Conservation (phyloP, 2,797 vertebrate species). For the Lerista edwardsae region DNA sequence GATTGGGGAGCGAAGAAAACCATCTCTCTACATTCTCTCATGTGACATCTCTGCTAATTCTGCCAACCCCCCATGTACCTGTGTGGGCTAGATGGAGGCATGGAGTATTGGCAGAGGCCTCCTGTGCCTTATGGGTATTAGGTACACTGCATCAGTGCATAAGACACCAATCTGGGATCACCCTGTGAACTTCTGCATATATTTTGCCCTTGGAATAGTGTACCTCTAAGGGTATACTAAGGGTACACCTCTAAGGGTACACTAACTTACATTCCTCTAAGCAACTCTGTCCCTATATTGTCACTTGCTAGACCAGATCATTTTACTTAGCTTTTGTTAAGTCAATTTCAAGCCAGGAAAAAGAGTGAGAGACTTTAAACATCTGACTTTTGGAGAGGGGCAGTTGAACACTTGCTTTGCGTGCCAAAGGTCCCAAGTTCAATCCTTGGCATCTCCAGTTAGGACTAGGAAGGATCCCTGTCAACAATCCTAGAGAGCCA, state of each 20-base stretch:
- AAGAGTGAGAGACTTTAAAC: too few relatives aligned
- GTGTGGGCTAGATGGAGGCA: background rate
- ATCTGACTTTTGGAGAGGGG: background rate
- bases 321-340: background rate
- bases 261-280: too few relatives aligned
- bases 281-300: background rate
- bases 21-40: background rate
- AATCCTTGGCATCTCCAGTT: too few relatives aligned
- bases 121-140: background rate
- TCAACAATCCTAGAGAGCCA: too few relatives aligned
- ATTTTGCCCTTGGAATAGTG: background rate
- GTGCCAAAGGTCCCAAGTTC: too few relatives aligned
- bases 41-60: background rate
- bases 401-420: too few relatives aligned
- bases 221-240: too few relatives aligned
- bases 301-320: background rate
- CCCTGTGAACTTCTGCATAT: background rate
- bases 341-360: background rate
- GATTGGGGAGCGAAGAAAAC: too few relatives aligned
- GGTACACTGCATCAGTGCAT: background rate
- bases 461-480: too few relatives aligned
- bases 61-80: background rate
- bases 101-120: background rate
- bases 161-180: background rate
- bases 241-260: too few relatives aligned